Evolutionary conservation across 1,140 invertebrate genomes (phyloP).

Genomic region (Cydia amplana): DNA sequence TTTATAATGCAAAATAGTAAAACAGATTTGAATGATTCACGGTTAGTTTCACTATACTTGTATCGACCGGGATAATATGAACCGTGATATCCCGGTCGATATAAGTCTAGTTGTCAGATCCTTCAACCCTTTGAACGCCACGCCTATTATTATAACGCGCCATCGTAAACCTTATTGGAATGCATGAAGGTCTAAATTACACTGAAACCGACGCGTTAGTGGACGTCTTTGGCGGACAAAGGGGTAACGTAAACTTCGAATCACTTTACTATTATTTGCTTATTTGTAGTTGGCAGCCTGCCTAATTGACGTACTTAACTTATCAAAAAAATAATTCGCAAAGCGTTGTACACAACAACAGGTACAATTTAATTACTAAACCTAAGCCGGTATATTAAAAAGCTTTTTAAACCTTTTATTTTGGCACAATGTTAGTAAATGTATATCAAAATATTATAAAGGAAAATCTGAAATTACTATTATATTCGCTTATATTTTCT

Average conservation of each 20-base stretch:
- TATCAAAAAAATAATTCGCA: neutral
- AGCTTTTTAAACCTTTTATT: slow-evolving; percentile 21
- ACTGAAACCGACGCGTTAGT: no score
- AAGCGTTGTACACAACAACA: slow-evolving; percentile 24
- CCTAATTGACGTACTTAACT: neutral
- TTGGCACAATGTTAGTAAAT: slow-evolving; percentile 34
- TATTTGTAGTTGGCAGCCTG: neutral
- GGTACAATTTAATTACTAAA: slow-evolving; percentile 21
- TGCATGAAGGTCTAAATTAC: no score
- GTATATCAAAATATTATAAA: slow-evolving; percentile 8
- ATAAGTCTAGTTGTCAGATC: no score
- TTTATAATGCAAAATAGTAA: neutral
- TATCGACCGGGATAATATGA: no score
- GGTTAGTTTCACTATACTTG: no score
- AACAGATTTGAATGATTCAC: no score
- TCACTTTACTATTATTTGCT: no score
- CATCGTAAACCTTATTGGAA: no score
- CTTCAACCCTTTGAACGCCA: neutral
- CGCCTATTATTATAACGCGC: no score
- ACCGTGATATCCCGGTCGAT: no score
- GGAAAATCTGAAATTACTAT: neutral
- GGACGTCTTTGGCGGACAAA: no score
- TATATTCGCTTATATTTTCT: neutral
- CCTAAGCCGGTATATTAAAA: slow-evolving; percentile 12
- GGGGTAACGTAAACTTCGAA: no score